Percentiles rank a stretch among this genome's conserved stretches.
phyloP scores from a whole-genome alignment of 2,113 vertebrate species.

The Centropristis striata region DNA sequence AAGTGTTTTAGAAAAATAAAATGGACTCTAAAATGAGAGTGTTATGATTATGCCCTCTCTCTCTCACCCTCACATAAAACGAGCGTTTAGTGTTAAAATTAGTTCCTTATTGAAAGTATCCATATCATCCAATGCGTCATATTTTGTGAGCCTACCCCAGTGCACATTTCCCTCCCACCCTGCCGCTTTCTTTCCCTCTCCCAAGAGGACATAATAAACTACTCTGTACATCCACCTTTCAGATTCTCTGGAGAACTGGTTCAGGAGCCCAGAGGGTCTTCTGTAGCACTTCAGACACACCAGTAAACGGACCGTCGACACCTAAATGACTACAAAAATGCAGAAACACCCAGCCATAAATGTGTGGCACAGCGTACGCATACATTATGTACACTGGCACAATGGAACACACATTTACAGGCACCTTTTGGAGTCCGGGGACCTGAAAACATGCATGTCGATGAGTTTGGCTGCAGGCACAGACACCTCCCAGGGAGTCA shows the following conservation, averaged over 20 bases:
- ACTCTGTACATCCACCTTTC: slow-evolving; percentile 3
- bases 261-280: slow-evolving; percentile 16
- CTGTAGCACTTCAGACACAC: slow-evolving; percentile 1
- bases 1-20: slow-evolving; percentile 31
- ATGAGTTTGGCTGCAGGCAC: slow-evolving; percentile 64
- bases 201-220: slow-evolving; percentile 15
- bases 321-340: background rate
- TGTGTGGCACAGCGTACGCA: slow-evolving; percentile 3
- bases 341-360: slow-evolving; percentile 2
- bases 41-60: slow-evolving; percentile 8
- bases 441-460: slow-evolving; percentile 59
- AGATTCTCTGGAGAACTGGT: slow-evolving; percentile 23
- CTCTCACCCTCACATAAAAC: slow-evolving; percentile 28
- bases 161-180: background rate
- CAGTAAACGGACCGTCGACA: slow-evolving; percentile 16
- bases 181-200: background rate
- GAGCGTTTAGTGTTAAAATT: slow-evolving; percentile 23
- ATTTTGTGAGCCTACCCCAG: background rate
- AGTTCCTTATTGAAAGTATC: slow-evolving; percentile 25
- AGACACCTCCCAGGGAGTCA: slow-evolving; percentile 55
- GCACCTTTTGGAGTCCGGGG: slow-evolving; percentile 40
- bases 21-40: slow-evolving; percentile 25
- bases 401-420: background rate
- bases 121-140: slow-evolving; percentile 16
- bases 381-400: background rate